Percentiles rank a stretch among this genome's conserved stretches.
phyloP scores from a whole-genome alignment of 1,140 invertebrate genomes.

The Drosophila saltans region DNA sequence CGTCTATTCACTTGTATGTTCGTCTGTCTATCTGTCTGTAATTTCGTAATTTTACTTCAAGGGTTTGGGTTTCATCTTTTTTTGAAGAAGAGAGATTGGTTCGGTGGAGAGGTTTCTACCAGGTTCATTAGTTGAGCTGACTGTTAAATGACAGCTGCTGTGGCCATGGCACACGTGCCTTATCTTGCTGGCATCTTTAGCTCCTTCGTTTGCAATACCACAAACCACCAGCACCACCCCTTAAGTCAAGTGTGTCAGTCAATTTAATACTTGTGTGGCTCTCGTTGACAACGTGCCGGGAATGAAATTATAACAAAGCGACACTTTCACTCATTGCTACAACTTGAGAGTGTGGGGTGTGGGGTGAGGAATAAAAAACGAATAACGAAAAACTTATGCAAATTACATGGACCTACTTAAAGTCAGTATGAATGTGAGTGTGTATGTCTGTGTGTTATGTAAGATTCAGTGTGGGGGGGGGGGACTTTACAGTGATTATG shows the following conservation, averaged over 20 bases:
- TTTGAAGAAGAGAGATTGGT: not conserved
- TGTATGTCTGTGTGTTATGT: not conserved
- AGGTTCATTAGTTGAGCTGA: conserved; percentile 30
- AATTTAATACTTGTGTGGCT: conserved; percentile 51
- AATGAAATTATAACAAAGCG: conserved; percentile 61
- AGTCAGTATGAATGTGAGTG: not conserved
- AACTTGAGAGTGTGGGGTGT: conserved; percentile 9
- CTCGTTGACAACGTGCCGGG: conserved; percentile 60
- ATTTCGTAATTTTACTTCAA: conserved; percentile 53
- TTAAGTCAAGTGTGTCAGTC: conserved; percentile 35
- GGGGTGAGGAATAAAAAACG: not conserved
- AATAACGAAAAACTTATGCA: conserved; percentile 9
- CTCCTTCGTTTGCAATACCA: conserved; percentile 2
- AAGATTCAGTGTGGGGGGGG: not conserved
- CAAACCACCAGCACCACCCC: not conserved
- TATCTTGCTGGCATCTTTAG: conserved; percentile 49
- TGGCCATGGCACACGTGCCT: conserved; percentile 56
- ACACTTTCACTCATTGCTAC: conserved; percentile 53
- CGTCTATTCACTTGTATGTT: conserved; percentile 35
- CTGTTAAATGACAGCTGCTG: conserved; percentile 62
- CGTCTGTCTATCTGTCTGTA: conserved; percentile 26
- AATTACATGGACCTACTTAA: conserved; percentile 9
- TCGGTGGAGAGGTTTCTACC: not conserved
- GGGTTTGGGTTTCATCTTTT: conserved; percentile 15
- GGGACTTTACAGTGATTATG: not conserved